A percentile compares a stretch with the other conserved stretches of the same genome.
These are phyloP conservation scores for Crocidura indochinensis DNA, from an alignment of 2,797 vertebrate species.

Conservation along the genomic window DNA sequence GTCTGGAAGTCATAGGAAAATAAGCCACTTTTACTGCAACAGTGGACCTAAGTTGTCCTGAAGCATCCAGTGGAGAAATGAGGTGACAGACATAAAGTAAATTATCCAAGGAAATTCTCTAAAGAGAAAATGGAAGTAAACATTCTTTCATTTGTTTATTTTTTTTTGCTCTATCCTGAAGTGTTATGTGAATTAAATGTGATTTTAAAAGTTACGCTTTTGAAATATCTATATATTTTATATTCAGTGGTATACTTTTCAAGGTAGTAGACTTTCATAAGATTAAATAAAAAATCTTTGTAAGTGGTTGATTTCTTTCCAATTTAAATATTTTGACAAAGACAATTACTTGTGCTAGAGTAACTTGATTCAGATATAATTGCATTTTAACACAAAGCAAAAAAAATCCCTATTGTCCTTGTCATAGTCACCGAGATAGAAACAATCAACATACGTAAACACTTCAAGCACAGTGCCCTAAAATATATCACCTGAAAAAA, in stretches of 20 bases:
- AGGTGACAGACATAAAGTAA: background rate
- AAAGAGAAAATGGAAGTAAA: background rate
- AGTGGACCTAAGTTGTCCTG: background rate
- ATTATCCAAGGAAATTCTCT: background rate
- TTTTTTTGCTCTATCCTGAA: no score
- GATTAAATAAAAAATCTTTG: conserved; percentile 1
- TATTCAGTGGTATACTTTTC: background rate
- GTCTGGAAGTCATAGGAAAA: background rate
- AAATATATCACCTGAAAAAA: conserved; percentile 39
- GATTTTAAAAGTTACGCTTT: background rate
- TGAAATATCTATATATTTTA: background rate
- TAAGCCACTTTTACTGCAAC: background rate
- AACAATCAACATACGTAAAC: background rate
- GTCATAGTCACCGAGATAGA: background rate
- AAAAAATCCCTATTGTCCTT: conserved; percentile 28
- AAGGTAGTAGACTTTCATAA: conserved; percentile 4
- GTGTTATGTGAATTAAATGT: background rate
- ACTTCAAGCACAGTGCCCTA: background rate
- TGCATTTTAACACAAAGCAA: conserved; percentile 61
- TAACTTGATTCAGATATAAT: conserved; percentile 54
- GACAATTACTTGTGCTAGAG: background rate
- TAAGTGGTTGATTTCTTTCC: conserved; percentile 38
- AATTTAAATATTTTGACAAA: conserved; percentile 51
- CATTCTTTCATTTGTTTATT: background rate
- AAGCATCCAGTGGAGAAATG: background rate